A percentile compares a stretch with the other conserved stretches of the same genome.
phyloP scores from a whole-genome alignment of 2,113 vertebrate species.

The Emydocephalus ijimae region DNA sequence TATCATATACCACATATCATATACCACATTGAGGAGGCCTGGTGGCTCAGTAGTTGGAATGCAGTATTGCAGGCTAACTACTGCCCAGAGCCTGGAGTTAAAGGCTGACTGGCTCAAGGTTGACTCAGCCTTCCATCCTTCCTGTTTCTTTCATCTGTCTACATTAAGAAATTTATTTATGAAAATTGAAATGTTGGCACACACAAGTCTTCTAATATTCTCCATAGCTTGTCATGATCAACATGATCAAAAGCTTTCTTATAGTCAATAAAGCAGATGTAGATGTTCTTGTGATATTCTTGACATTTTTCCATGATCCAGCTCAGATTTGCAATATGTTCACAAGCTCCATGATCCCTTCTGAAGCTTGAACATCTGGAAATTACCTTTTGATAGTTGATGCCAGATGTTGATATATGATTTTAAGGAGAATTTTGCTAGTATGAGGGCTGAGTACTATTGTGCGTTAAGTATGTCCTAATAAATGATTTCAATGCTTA shows the following conservation, averaged over 20 bases:
- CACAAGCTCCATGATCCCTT: not conserved
- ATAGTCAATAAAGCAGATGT: not conserved
- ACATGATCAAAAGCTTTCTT: not conserved
- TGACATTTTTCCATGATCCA: not conserved
- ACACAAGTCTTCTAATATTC: not conserved
- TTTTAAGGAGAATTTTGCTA: not conserved
- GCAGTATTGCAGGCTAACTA: not conserved
- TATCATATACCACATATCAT: not conserved
- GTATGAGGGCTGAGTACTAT: not conserved
- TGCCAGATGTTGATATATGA: not conserved
- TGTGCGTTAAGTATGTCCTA: slow-evolving; percentile 40
- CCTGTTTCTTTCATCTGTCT: not conserved
- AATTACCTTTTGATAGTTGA: not conserved
- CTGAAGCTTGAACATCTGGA: not conserved
- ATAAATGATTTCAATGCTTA: slow-evolving; percentile 62
- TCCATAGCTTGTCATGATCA: not conserved
- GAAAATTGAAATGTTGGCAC: not conserved
- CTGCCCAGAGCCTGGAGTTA: not conserved
- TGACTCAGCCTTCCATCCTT: not conserved
- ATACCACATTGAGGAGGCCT: not conserved
- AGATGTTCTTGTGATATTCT: not conserved
- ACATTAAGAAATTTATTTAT: not conserved
- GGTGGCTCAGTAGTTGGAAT: not conserved
- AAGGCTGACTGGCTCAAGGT: not conserved
- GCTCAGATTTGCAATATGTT: not conserved